A percentile compares a stretch with the other conserved stretches of the same genome.
These are phyloP conservation scores for Rhinopithecus roxellana DNA, from an alignment of 2,113 vertebrate genomes.

Conservation along the genomic window DNA sequence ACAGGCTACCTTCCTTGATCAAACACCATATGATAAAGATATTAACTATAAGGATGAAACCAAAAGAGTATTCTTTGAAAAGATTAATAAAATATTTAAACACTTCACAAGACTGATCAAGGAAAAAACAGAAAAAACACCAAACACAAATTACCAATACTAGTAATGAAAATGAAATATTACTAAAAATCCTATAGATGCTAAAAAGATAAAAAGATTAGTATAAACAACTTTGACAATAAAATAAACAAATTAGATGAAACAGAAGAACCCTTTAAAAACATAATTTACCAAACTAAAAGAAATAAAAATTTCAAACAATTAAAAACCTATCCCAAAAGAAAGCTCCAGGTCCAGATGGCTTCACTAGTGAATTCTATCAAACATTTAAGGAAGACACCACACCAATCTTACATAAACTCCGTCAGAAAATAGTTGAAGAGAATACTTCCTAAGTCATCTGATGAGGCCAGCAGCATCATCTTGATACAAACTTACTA, in stretches of 20 bases:
- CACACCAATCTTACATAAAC: too few species aligned
- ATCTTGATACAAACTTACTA: neutral
- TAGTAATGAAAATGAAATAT: too few species aligned
- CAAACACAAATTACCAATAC: too few species aligned
- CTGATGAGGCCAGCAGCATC: neutral
- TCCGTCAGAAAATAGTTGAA: too few species aligned
- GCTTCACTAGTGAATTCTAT: neutral
- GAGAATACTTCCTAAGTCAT: neutral
- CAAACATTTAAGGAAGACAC: too few species aligned
- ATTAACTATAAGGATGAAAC: neutral
- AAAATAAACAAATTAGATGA: neutral
- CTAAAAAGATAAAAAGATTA: too few species aligned
- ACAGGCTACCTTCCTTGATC: neutral
- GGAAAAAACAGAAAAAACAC: too few species aligned
- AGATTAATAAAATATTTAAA: neutral
- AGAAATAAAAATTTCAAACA: constrained; percentile 7
- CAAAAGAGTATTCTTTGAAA: neutral
- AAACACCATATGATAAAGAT: neutral
- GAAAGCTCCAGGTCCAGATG: neutral
- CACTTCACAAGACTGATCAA: too few species aligned
- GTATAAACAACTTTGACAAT: neutral
- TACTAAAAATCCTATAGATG: too few species aligned
- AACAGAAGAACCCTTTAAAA: neutral
- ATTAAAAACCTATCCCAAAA: neutral
- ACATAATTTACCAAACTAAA: neutral